These are phyloP conservation scores for Eueides isabella DNA, from an alignment of 1,140 invertebrate genomes.

Conservation along the genomic window DNA sequence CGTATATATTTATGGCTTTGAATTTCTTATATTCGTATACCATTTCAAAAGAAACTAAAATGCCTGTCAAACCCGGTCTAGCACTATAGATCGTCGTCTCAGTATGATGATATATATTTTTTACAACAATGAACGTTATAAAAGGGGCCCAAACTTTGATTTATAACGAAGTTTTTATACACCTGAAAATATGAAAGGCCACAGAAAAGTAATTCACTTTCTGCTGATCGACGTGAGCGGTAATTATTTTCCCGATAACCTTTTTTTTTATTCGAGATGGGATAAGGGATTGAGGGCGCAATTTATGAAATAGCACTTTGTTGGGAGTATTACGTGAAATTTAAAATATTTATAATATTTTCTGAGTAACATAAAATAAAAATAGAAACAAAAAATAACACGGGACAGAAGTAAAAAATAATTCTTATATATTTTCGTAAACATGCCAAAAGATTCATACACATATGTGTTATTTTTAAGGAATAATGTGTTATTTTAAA, in stretches of 20 bases:
- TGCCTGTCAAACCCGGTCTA: neutral
- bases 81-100: neutral
- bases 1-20: neutral
- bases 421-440: too few relatives aligned
- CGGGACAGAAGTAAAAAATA: too few relatives aligned
- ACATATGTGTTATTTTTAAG: too few relatives aligned
- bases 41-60: neutral
- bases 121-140: neutral
- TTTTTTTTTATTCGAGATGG: slow-evolving; percentile 28
- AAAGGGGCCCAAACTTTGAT: slow-evolving; percentile 9
- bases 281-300: slow-evolving; percentile 26
- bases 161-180: slow-evolving; percentile 12
- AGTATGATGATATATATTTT: neutral
- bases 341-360: neutral
- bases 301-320: slow-evolving; percentile 33
- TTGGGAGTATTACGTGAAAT: slow-evolving; percentile 16
- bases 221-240: slow-evolving; percentile 29
- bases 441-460: neutral
- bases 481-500: too few relatives aligned
- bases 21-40: neutral
- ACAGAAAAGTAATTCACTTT: slow-evolving; percentile 14
- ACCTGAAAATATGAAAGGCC: slow-evolving; percentile 32
- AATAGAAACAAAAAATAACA: too few relatives aligned
- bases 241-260: slow-evolving; percentile 43
- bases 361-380: too few relatives aligned